Base-by-base conservation (phyloP, 2,888 invertebrate genomes). In the Drosophila mayaguana region DNA sequence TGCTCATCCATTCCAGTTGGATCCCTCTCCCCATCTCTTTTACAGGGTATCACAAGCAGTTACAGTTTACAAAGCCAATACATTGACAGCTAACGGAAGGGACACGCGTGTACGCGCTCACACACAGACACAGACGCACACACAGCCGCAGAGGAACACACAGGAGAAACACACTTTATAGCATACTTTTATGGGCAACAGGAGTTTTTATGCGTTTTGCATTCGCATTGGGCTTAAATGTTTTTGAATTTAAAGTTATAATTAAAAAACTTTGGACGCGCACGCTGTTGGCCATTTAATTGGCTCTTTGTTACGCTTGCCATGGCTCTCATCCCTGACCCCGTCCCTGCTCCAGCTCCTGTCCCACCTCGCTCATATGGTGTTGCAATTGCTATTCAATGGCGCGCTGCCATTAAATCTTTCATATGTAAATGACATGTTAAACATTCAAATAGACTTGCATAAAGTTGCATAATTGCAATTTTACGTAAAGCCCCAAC, bases 241-340 rank as follows among this genome's bases (percentile, higher is more conserved):
- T 84, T 84, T 86, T 84, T 80, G 86, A 84, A 86, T 84, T 84
- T 84, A 86, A 84, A 84, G 86, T 84, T 86, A 86, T 86, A 84
- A 84, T 84, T 84, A 84, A 84, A 84, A 84, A 84, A 84, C 83
- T 84, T 84, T 57, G 50, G 64, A 54, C 67, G 64, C 36, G 51
- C 71, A 82, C 82, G 86, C 80, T 86, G 86, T 86, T 82, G 83
- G 83, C 83, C 84, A 76, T 86, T 86, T 84, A 84, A 84, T 84
- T 84, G 84, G 84, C 84, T 75, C 80, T 80, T 82, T 84, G 84
- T 84, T 76, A 75, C 78, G 69, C 67, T 56, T 63, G 36, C 46
- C 36, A n/a, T n/a, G n/a, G n/a, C n/a, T n/a, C 18, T 43, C 22
- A 42, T 55, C 20, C 28, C 51, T 12, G 11, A 9, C 11, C 16